phyloP scores from a whole-genome alignment of 2,797 vertebrate species.

The Sebastes miniatus region DNA sequence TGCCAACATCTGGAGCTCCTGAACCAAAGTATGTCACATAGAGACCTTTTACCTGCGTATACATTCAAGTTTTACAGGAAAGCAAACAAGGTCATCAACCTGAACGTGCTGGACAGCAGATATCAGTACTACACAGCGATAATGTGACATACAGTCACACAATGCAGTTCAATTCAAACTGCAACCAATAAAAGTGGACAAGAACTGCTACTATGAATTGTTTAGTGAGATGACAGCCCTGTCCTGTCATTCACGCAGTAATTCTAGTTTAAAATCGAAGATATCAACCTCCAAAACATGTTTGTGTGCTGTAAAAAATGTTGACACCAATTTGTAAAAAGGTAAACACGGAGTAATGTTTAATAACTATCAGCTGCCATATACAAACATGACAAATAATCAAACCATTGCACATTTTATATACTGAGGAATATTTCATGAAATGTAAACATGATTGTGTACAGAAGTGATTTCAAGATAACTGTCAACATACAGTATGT shows the following conservation, averaged over 20 bases:
- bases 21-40: not conserved
- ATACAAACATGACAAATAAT: constrained; percentile 11
- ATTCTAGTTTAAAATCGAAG: not conserved
- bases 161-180: not conserved
- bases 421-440: not conserved
- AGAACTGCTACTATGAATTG: not conserved
- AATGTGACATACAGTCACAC: not conserved
- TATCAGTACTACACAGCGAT: not conserved
- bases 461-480: not conserved
- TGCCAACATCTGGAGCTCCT: not conserved
- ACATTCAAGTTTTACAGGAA: not conserved
- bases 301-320: not conserved
- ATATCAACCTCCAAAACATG: not conserved
- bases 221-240: not conserved
- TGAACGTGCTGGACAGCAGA: not conserved
- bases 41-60: not conserved
- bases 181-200: not conserved
- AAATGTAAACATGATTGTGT: constrained; percentile 5
- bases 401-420: not conserved
- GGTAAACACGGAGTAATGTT: not conserved
- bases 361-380: constrained; percentile 40
- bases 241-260: not conserved
- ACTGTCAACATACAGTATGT: not conserved
- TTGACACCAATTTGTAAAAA: not conserved
- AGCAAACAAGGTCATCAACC: not conserved